Base-by-base conservation (phyloP, 2,888 invertebrate genomes). In the Lepidonotus clava region DNA sequence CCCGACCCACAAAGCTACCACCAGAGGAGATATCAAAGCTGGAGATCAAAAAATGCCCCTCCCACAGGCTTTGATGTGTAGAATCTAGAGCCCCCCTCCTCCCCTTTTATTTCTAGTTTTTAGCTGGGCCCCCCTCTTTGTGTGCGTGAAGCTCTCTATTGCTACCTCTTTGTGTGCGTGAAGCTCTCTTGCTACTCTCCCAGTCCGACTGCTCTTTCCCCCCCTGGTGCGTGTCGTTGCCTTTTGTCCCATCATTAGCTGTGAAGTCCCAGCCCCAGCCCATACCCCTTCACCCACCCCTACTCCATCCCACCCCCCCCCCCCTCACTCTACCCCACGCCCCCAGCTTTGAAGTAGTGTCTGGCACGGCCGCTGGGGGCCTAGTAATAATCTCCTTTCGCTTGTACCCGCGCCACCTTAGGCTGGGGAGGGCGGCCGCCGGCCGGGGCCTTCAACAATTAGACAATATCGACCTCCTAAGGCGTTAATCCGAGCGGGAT, bases 191-290 rank as follows among this genome's bases (percentile, higher is more conserved):
- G n/a, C 8, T 18, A 46, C 46, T 18, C 8, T 71, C 71, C 24
- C 36, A 34, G 71, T 36, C 34, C n/a, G 71, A 24, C 38, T 71
- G 71, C 38, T 34, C 71, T 34, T 71, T 71, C 46, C 46, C 71
- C n/a, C 21, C 38, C n/a, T n/a, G n/a, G 71, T 71, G 71, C 21
- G 38, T 71, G 38, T 71, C 34, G 14, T 18, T 71, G 71, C 36
- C 61, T 61, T n/a, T 61, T 71, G 71, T 71, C 71, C 71, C 71
- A 71, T 71, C 71, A 71, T 71, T 71, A 71, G 71, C 71, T 18
- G 38, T 71, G 71, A 71, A 34, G 34, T 38, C 34, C 71, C 18
- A 8, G 36, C 38, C 71, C 38, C 36, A 0, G 1, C 21, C 71
- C 8, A 34, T 8, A 34, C 34, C 34, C 66, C 71, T 38, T 36